Base-by-base conservation (phyloP, 2,888 invertebrate genomes). In the Tipula confusa region DNA sequence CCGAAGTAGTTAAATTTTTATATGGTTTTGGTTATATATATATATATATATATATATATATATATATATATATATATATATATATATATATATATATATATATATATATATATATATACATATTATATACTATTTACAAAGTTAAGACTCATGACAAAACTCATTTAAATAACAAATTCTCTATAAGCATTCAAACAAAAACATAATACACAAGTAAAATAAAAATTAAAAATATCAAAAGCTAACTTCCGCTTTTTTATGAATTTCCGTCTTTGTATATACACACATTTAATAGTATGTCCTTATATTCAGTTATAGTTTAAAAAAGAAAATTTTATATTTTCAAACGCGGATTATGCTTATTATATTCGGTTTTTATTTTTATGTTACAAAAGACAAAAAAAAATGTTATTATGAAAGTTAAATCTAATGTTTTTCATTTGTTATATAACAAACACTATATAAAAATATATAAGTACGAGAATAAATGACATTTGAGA, bases 211-310 rank as follows among this genome's bases (percentile, higher is more conserved):
- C 9, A 64, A 64, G 64, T 24, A 64, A 64, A 64, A 64, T 64
- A 24, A 64, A 64, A 64, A 64, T 64, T 64, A 64, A 64, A 64
- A 24, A 64, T 64, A 64, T 24, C 64, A 64, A 64, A 64, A 64
- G 64, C 64, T 64, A 64, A 24, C 64, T 64, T 64, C 64, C 64
- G 64, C 24, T 64, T 64, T 64, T 64, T 64, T 64, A 64, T 64
- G 9, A 24, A 64, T 64, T 64, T 64, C 64, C 43, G 15, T 43
- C 15, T 18, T 24, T 64, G 24, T 43, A 43, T 43, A 43, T 9
- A 64, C 24, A 24, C 24, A n/a, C 24, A 64, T n/a, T n/a, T n/a
- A n/a, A n/a, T n/a, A n/a, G n/a, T n/a, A 64, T 9, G 64, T 64
- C 64, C 43, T 64, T 64, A 9, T 24, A 24, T 64, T 64, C 64